Evolutionary conservation across 2,797 vertebrate species (phyloP).

Genomic region (Prunella strophiata): DNA sequence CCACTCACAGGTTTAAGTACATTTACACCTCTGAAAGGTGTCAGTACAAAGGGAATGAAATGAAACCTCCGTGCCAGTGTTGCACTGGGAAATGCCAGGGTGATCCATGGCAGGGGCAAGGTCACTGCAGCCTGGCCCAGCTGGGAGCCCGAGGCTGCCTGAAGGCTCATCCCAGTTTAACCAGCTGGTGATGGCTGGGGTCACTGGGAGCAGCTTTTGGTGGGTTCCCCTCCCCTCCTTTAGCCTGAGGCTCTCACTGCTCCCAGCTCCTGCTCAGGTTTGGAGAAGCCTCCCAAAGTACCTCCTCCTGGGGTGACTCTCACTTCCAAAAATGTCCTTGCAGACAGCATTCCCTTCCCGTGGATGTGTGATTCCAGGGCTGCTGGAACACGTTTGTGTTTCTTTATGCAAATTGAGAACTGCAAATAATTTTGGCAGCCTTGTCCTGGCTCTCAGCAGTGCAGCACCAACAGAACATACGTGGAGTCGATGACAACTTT

Average conservation of each 20-base stretch:
- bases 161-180: background rate
- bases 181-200: background rate
- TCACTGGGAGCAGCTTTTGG: background rate
- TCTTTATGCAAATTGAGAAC: background rate
- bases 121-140: background rate
- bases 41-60: no score
- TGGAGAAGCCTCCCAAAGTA: no score
- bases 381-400: background rate
- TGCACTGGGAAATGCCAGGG: no score
- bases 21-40: no score
- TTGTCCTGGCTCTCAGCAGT: background rate
- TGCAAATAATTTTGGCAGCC: background rate
- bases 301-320: background rate
- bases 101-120: background rate
- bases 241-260: background rate
- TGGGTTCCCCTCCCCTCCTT: background rate
- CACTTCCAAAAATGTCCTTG: background rate
- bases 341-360: background rate
- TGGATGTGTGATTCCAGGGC: background rate
- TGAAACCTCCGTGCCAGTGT: no score
- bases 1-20: no score
- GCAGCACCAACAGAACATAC: background rate
- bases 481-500: background rate
- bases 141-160: background rate
- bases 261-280: rapidly evolving